Conservation (phyloP, 92 coral and sea anemone species). For the Palythoa grandis region DNA sequence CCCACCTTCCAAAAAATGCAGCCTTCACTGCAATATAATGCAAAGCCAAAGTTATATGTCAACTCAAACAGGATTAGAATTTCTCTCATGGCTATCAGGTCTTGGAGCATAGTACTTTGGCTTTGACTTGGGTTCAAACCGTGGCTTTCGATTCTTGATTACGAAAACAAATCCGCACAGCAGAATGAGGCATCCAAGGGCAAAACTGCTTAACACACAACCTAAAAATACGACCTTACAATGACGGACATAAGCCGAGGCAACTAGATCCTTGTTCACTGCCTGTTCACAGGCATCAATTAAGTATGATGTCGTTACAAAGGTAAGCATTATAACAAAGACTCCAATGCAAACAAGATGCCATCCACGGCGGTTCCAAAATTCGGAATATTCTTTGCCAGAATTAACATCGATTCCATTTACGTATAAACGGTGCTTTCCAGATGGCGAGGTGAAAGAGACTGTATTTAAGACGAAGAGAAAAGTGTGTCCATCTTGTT, state of each 20-base stretch:
- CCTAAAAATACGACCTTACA: constrained; percentile 22
- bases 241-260: constrained; percentile 4
- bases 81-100: neutral
- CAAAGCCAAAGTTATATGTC: no score
- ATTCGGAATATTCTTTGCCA: constrained; percentile 61
- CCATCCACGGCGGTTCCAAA: constrained; percentile 71
- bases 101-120: constrained; percentile 36
- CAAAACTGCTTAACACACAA: constrained; percentile 5
- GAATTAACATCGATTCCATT: constrained; percentile 56
- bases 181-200: neutral
- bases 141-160: constrained; percentile 17
- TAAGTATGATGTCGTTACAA: constrained; percentile 24
- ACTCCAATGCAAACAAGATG: constrained; percentile 59
- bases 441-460: constrained; percentile 49
- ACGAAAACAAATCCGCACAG: constrained; percentile 23
- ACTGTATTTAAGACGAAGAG: constrained; percentile 57
- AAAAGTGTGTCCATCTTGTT: constrained; percentile 55
- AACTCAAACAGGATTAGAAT: neutral
- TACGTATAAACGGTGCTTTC: constrained; percentile 60
- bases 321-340: constrained; percentile 26
- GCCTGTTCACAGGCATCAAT: constrained; percentile 35
- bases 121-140: constrained; percentile 27
- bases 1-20: no score
- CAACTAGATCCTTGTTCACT: constrained; percentile 14
- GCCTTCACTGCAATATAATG: no score